Evolutionary conservation across 2,113 vertebrate genomes (phyloP).

Genomic region (Beaufortia kweichowensis): DNA sequence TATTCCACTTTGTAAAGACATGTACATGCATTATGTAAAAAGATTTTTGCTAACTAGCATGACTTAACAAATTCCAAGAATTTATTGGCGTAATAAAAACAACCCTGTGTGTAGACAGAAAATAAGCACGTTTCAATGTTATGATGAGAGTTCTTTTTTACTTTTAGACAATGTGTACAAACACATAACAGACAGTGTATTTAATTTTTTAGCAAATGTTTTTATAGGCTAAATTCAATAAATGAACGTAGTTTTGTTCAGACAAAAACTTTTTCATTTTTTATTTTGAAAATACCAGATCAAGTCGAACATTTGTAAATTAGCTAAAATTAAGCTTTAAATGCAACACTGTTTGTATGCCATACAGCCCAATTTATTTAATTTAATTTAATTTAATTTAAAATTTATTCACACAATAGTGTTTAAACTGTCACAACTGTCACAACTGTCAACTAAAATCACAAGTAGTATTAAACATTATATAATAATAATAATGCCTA

Average conservation of each 20-base stretch:
- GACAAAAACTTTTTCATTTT: too few species aligned
- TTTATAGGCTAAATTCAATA: too few species aligned
- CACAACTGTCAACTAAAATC: too few species aligned
- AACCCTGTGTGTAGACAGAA: background rate
- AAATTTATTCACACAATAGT: too few species aligned
- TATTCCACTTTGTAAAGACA: constrained; percentile 9
- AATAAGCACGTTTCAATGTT: background rate
- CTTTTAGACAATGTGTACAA: background rate
- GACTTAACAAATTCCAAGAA: background rate
- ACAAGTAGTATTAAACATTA: background rate
- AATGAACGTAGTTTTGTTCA: too few species aligned
- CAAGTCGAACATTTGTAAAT: background rate
- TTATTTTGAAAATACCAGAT: background rate
- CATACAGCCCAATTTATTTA: background rate
- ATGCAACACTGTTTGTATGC: constrained; percentile 11
- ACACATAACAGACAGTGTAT: background rate
- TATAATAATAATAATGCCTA: background rate
- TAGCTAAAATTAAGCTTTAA: background rate
- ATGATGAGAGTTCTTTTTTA: background rate
- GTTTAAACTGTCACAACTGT: too few species aligned
- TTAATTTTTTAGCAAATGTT: too few species aligned
- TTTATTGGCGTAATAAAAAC: background rate
- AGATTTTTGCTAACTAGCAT: background rate
- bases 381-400: too few species aligned
- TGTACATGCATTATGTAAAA: background rate